phyloP scores from a whole-genome alignment of 1,140 invertebrate genomes.

The Neodiprion lecontei region DNA sequence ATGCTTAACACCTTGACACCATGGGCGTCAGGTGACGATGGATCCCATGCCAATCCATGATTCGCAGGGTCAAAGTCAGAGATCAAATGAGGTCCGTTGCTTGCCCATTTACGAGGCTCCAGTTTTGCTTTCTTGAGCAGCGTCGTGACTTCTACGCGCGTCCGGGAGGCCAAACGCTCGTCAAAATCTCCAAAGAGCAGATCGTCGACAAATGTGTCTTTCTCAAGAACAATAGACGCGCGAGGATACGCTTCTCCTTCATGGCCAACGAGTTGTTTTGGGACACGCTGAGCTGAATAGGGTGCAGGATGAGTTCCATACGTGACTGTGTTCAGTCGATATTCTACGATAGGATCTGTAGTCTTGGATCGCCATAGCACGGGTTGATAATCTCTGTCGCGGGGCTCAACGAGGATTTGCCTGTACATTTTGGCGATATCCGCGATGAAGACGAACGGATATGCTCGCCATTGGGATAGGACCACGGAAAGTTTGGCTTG shows the following conservation, averaged over 20 bases:
- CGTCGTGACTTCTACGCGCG: slow-evolving; percentile 23
- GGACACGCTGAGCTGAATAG: slow-evolving; percentile 18
- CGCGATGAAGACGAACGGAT: too few species aligned
- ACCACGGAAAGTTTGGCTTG: too few species aligned
- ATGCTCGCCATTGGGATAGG: too few species aligned
- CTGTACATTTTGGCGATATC: too few species aligned
- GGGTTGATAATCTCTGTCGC: too few species aligned
- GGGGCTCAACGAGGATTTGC: too few species aligned
- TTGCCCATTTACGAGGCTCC: slow-evolving; percentile 43
- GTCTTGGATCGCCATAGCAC: too few species aligned
- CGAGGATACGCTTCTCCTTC: slow-evolving; percentile 32
- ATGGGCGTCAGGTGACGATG: slow-evolving; percentile 10
- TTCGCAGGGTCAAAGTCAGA: too few species aligned
- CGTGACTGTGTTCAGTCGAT: slow-evolving; percentile 26
- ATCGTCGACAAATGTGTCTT: slow-evolving; percentile 53
- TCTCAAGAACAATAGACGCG: slow-evolving; percentile 30
- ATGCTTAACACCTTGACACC: slow-evolving; percentile 38
- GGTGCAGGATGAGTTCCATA: slow-evolving; percentile 23
- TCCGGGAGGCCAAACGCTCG: slow-evolving; percentile 33
- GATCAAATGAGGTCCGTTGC: slow-evolving; percentile 32
- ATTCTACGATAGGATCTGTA: background rate
- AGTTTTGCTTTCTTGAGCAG: slow-evolving; percentile 35
- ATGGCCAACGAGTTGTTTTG: slow-evolving; percentile 20
- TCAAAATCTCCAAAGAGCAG: slow-evolving; percentile 39
- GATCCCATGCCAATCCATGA: too few species aligned